Base-by-base conservation (phyloP, 2,113 vertebrate genomes). In the Seriola dumerili region DNA sequence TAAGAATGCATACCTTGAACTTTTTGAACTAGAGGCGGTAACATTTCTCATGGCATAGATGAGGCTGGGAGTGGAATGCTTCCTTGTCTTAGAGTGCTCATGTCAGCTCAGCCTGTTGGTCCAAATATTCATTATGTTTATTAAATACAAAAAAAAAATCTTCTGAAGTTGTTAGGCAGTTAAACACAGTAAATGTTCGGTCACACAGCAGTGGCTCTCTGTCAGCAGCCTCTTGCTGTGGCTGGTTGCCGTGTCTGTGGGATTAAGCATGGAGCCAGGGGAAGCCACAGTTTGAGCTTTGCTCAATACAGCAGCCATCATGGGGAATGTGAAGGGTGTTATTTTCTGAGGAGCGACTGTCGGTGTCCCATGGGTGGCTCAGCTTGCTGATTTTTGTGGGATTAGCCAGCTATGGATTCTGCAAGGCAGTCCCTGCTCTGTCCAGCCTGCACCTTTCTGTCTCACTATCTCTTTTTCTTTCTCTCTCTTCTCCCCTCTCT, bases 341-440 rank as follows among this genome's bases (percentile, higher is more conserved):
- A 83, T 87, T 88, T 91, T 87, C 67, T 84, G 71, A 76, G 25
- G 65, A 81, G 77, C 59, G 84, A 72, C 81, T 81, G 72, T 57
- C 6, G 0, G 61, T 73, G 73, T 75, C 85, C 73, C 67, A 36
- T 38, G 54, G 85, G 86, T 85, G 81, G 85, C 79, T 87, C 77
- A 54, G 69, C 42, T 57, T 14, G 71, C 59, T 80, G 81, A 83
- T 89, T 86, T 85, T 76, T 72, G 46, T 36, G 40, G 73, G 78
- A 86, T 87, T 88, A 88, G 25, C 36, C 62, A 83, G 72, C 40
- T 68, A 61, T 68, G 61, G 80, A 81, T 88, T 88, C 52, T 78
- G 72, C 65, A 42, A 80, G 29, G 62, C 71, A 38, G 70, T 84
- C 50, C 77, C 38, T 12, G 38, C 65, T 48, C 25, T 64, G 46